Evolutionary conservation across 2,113 vertebrate species (phyloP), one percentile per base, ranked within the genome.

Genomic region (Ameiurus melas): DNA sequence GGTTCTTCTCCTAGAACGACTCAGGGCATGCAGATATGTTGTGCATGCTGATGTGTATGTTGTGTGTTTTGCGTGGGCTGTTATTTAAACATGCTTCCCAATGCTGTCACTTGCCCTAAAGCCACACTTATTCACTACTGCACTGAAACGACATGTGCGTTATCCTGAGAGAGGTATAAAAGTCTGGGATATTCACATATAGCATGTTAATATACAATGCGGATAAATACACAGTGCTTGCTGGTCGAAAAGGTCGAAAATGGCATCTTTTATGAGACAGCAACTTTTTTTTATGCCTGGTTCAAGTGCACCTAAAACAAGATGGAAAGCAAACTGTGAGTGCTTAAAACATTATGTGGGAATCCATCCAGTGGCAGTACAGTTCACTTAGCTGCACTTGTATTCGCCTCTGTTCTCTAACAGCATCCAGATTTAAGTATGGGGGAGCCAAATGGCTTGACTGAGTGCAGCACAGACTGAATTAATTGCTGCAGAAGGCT

Each of bases 1-100:
- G 89, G 89, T 90, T 88, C 88, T 90, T 91, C 89, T 77, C 16
- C 84, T 89, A 91, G 86, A 92, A 89, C 80, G 78, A 75, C 83
- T 14, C 39, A 66, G 47, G 68, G 58, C 84, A 73, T n/a, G 87
- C 64, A 27, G 60, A 60, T 83, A 89, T 3, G 5, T 10, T 27
- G 14, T 36, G 81, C 39, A 85, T 89, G 84, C 33, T 27, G 71
- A 58, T 75, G 60, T 86, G 55, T 10, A 25, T 43, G 84, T 16
- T 47, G 58, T 47, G 79, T 47, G 75, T 91, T 60, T 64, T 86
- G 83, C 39, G 55, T 51, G 83, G 88, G 62, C 73, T 89, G 91
- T 83, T 78, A 62, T 64, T 57, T 51, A 68, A 75, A 86, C 87
- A 60, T 55, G 87, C 33, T 68, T 39, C 53, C 85, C 62, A 71